A percentile compares a stretch with the other conserved stretches of the same genome.
Evolutionary conservation across 1,140 invertebrate genomes (phyloP).

Genomic region (Andrena cerasifolii): DNA sequence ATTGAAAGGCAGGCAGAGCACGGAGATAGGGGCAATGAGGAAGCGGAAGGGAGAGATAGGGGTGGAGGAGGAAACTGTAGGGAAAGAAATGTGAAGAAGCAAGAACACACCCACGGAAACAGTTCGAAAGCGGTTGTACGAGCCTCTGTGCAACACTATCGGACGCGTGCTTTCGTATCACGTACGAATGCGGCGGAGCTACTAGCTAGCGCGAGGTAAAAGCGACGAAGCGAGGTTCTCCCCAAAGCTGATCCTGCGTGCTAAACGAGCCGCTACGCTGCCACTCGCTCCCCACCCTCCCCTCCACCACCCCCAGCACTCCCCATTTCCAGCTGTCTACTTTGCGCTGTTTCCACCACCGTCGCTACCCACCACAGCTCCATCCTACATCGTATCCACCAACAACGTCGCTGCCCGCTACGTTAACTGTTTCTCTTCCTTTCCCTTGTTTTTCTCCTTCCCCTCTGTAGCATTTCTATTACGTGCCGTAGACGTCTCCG

Average conservation of each 20-base stretch:
- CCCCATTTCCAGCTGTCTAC: neutral
- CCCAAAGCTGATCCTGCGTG: conserved; percentile 73
- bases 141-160: conserved; percentile 24
- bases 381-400: conserved; percentile 28
- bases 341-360: conserved; percentile 25
- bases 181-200: conserved; percentile 76
- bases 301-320: conserved; percentile 33
- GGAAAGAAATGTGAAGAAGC: neutral
- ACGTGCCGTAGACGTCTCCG: neutral
- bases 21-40: conserved; percentile 5
- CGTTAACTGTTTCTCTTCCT: conserved; percentile 53
- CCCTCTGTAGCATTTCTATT: neutral
- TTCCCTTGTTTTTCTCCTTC: neutral
- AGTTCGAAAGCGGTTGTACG: neutral
- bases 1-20: neutral
- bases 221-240: conserved; percentile 70
- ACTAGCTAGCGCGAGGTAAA: conserved; percentile 73
- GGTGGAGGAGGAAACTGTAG: conserved; percentile 8
- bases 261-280: conserved; percentile 66
- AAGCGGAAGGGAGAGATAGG: neutral
- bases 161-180: conserved; percentile 62
- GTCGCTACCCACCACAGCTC: neutral
- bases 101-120: conserved; percentile 12
- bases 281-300: conserved; percentile 59
- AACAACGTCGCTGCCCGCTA: conserved; percentile 58